Evolutionary conservation across 1,140 invertebrate species (phyloP), one percentile per base, ranked within the genome.

Genomic region (Tetragnatha versicolor): DNA sequence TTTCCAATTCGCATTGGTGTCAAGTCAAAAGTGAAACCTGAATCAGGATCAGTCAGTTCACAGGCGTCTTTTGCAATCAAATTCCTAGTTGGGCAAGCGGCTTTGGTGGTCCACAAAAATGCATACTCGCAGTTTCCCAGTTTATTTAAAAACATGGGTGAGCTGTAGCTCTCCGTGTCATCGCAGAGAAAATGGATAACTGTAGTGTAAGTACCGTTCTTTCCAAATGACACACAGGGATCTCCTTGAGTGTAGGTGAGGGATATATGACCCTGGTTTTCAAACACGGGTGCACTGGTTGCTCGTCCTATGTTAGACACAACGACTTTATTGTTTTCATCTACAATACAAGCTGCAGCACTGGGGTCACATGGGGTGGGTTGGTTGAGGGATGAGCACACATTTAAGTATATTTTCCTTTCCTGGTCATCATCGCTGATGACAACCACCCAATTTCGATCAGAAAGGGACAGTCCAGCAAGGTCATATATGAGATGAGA

Each of bases 331-430:
- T 76, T 53, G n/a, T 80, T 83, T 77, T 73, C 58, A 17, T 81
- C 82, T 1, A 84, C 83, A 3, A 80, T 63, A 80, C 85, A 85
- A 0, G 80, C 82, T n/a, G 83, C 82, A 35, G 84, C 82, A 65
- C 81, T 82, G 1, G 82, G n/a, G 58, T 82, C 81, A 78, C 85
- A 85, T 0, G 78, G 80, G 20, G 49, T 79, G 20, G 76, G 79
- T 12, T 66, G 60, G 51, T 75, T 81, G n/a, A 86, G 58, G 3
- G 85, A 82, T 3, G 81, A 81, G 66, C 85, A 86, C 0, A 86
- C 81, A 79, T 85, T 86, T 49, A 86, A 83, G 66, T 86, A 86
- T 65, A 85, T 85, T 58, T 83, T 84, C 17, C 55, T 80, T 29
- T 81, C 82, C 20, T 82, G 65, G 20, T 79, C 47, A 37, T 81